phyloP scores from a whole-genome alignment of 2,797 vertebrate species.

The Allobates femoralis region DNA sequence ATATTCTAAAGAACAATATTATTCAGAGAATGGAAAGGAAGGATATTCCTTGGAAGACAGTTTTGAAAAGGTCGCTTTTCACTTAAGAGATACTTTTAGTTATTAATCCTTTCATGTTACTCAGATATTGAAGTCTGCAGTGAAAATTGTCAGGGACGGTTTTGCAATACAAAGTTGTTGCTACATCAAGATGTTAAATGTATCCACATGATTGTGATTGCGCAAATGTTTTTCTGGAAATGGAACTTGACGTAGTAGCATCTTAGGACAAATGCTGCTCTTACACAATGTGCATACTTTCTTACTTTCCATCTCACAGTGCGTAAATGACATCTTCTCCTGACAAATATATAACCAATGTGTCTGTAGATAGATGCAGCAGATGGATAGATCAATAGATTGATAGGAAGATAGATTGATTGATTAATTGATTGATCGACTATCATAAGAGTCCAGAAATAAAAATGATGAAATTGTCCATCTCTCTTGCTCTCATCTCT shows the following conservation, averaged over 20 bases:
- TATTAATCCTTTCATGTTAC: background rate
- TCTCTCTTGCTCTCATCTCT: too few species aligned
- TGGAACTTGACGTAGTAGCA: slow-evolving; percentile 44
- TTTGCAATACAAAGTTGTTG: slow-evolving; percentile 43
- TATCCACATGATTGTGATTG: slow-evolving; percentile 56
- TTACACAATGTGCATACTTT: slow-evolving; percentile 49
- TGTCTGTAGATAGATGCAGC: background rate
- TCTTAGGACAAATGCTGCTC: slow-evolving; percentile 30
- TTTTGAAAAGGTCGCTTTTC: background rate
- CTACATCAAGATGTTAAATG: slow-evolving; percentile 43
- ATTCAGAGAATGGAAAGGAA: too few species aligned
- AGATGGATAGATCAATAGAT: background rate
- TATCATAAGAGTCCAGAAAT: too few species aligned
- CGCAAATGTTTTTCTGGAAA: slow-evolving; percentile 51
- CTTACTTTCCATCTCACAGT: slow-evolving; percentile 46
- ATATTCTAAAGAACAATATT: background rate
- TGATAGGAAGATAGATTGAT: too few species aligned
- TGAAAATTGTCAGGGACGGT: slow-evolving; percentile 13
- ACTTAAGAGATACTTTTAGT: background rate
- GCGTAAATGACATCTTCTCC: slow-evolving; percentile 18
- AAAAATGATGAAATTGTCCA: too few species aligned
- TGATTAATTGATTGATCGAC: too few species aligned
- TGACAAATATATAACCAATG: background rate
- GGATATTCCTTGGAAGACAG: background rate
- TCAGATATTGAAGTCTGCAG: background rate